phyloP scores from a whole-genome alignment of 2,888 invertebrate genomes.

The Rhabditoides inermis region DNA sequence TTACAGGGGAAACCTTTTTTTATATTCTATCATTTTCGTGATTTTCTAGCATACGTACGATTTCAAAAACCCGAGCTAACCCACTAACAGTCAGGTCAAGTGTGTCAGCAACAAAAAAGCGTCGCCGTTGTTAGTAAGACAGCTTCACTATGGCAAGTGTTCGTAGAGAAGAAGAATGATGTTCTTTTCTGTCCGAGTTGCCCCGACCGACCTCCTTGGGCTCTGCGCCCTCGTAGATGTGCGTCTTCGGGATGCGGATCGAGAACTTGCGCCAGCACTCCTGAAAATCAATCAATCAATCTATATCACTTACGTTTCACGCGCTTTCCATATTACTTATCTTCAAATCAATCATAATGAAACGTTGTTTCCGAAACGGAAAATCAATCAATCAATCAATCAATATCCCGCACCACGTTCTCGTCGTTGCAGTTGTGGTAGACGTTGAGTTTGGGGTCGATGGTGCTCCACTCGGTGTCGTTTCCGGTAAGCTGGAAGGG shows the following conservation, averaged over 20 bases:
- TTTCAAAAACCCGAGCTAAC: no score
- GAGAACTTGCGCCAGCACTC: constrained; percentile 44
- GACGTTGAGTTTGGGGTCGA: constrained; percentile 39
- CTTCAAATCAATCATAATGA: neutral
- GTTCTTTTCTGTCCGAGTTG: no score
- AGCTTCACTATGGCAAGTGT: no score
- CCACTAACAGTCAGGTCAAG: no score
- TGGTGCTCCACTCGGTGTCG: constrained; percentile 27
- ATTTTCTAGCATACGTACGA: no score
- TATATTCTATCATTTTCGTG: no score
- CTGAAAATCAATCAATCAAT: constrained; percentile 13
- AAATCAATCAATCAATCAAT: neutral
- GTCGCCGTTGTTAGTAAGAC: no score
- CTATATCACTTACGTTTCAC: neutral
- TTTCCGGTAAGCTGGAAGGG: no score
- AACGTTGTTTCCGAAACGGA: constrained; percentile 1
- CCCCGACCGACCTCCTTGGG: constrained; percentile 28
- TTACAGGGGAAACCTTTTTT: no score
- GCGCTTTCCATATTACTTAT: neutral
- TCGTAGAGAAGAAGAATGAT: no score
- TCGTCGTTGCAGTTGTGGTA: constrained; percentile 46
- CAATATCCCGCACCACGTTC: constrained; percentile 10
- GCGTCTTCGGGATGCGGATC: constrained; percentile 38
- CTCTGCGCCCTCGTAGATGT: constrained; percentile 29
- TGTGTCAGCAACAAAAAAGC: no score